phyloP scores from a whole-genome alignment of 1,140 invertebrate genomes.

The Aporrectodea caliginosa region DNA sequence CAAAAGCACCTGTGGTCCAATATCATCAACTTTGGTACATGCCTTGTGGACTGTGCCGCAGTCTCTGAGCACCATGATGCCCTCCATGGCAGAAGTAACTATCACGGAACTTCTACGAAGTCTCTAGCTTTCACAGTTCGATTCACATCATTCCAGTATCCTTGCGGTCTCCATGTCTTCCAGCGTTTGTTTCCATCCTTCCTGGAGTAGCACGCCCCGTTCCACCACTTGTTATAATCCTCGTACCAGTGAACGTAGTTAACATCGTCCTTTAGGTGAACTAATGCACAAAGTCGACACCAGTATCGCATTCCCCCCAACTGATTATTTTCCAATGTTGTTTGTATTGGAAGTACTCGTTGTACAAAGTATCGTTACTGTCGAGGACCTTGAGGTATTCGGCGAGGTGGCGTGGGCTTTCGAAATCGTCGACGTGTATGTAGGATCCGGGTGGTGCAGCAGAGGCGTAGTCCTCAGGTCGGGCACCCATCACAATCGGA shows the following conservation, averaged over 20 bases:
- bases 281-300: slow-evolving; percentile 42
- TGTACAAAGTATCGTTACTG: slow-evolving; percentile 79
- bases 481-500: slow-evolving; percentile 58
- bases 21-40: too few relatives aligned
- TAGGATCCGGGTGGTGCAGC: slow-evolving; percentile 47
- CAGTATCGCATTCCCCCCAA: slow-evolving; percentile 71
- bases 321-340: slow-evolving; percentile 84
- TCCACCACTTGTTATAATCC: slow-evolving; percentile 7
- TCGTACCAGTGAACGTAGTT: slow-evolving; percentile 21
- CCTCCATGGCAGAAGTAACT: too few relatives aligned
- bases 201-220: neutral
- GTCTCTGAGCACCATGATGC: too few relatives aligned
- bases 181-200: neutral
- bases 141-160: too few relatives aligned
- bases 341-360: slow-evolving; percentile 74
- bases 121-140: too few relatives aligned
- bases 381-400: slow-evolving; percentile 61
- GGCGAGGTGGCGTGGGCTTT: slow-evolving; percentile 44
- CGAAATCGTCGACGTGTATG: slow-evolving; percentile 53
- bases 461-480: slow-evolving; percentile 43
- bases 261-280: neutral
- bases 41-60: too few relatives aligned
- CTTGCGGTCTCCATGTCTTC: neutral
- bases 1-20: too few relatives aligned
- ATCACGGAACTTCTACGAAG: too few relatives aligned